phyloP scores from a whole-genome alignment of 2,113 vertebrate species.

The Apus apus region DNA sequence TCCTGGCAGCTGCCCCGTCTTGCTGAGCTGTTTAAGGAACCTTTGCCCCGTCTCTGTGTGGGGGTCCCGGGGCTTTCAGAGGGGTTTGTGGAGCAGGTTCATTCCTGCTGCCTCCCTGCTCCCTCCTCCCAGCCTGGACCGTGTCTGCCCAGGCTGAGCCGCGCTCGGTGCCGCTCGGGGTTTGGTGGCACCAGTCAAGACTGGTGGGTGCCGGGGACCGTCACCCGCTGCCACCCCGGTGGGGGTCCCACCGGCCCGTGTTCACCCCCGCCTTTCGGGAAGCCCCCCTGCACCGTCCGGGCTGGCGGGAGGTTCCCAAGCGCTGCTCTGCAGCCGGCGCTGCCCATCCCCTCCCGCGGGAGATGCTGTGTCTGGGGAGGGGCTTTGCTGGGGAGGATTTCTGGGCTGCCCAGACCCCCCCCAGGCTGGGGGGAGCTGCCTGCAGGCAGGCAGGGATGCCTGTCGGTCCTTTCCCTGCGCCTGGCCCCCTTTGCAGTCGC shows the following conservation, averaged over 20 bases:
- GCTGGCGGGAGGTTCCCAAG: not conserved
- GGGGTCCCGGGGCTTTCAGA: not conserved
- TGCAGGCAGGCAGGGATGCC: not conserved
- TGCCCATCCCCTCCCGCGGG: not conserved
- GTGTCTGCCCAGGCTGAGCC: not conserved
- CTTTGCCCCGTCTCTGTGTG: fast-evolving
- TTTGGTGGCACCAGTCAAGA: fast-evolving
- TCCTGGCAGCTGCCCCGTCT: not conserved
- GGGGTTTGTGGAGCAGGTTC: not conserved
- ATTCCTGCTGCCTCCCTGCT: not conserved
- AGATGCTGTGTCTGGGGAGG: fast-evolving
- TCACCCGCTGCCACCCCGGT: not conserved
- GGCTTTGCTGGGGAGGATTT: not conserved
- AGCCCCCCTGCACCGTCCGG: not conserved
- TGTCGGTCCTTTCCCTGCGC: not conserved
- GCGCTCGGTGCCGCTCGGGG: not conserved
- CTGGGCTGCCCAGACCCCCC: not conserved
- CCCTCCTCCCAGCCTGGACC: not conserved
- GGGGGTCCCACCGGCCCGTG: not conserved
- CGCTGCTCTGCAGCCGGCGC: fast-evolving
- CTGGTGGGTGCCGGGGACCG: not conserved
- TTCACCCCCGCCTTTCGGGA: not conserved
- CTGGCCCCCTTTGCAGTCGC: not conserved
- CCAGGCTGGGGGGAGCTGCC: not conserved
- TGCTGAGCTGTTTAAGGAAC: not conserved